Evolutionary conservation across 2,797 vertebrate species (phyloP), one percentile per base, ranked within the genome.

Genomic region (Sciurus carolinensis): DNA sequence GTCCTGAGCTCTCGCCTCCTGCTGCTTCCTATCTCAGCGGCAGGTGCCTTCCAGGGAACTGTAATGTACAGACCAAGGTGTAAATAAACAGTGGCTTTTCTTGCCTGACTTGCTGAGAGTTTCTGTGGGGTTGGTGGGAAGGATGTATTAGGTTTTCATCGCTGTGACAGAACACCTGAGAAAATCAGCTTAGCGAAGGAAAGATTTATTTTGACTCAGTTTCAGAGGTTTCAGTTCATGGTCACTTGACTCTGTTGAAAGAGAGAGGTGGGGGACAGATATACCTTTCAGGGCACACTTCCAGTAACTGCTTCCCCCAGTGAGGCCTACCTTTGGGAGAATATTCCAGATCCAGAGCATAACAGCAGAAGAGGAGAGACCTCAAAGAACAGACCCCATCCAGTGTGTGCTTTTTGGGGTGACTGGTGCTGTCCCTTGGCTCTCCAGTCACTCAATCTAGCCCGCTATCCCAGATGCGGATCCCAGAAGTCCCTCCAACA

Each of bases 31-130:
- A 24, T 69, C 85, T 91, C 59, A 10, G 44, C 15, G 28, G 84
- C n/a, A 72, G 92, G 86, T 79, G 47, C 67, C 87, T 95, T 94
- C 75, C 90, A 73, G 84, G 97, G 97, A 98, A 97, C 98, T 97
- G 91, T 98, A 86, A 91, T 96, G 98, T 98, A 98, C 97, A 98
- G 98, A 98, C 89, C 97, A 52, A 98, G 97, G 96, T 98, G 98
- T 98, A 98, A 99, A 99, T 99, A 99, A 98, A 98, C 94, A 30
- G 80, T 97, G 97, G 98, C 97, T 99, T 97, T 98, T 98, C 97
- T 83, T 98, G 98, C 98, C 98, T 98, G 98, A 98, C 96, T 95
- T 98, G 96, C 30, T 15, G 52, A 96, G 94, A 81, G 90, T 94
- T 87, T 96, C 87, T 93, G 52, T 93, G 80, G 73, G 18, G 52